phyloP scores from a whole-genome alignment of 2,113 vertebrate genomes.

The Bubo blakistoni region DNA sequence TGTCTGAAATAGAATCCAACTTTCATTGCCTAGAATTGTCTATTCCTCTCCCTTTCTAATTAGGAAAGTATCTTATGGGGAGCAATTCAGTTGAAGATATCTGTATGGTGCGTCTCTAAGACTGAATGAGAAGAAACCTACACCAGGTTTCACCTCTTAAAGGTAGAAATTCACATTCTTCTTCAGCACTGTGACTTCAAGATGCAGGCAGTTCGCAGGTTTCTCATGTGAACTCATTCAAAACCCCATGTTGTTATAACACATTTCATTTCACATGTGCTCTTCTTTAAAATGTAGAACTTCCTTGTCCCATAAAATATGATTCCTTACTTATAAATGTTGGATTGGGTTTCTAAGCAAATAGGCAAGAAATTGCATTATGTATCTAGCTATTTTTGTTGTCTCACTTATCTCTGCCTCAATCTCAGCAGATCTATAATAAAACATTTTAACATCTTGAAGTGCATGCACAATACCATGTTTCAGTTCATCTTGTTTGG shows the following conservation, averaged over 20 bases:
- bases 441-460: not conserved
- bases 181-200: not conserved
- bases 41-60: not conserved
- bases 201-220: rapidly evolving
- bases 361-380: not conserved
- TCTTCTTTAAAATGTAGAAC: not conserved
- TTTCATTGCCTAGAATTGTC: not conserved
- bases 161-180: not conserved
- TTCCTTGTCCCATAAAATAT: not conserved
- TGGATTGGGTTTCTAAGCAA: not conserved
- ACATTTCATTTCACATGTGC: not conserved
- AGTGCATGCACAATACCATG: not conserved
- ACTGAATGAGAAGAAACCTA: not conserved
- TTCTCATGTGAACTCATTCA: not conserved
- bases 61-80: not conserved
- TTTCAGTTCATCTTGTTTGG: not conserved
- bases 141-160: not conserved
- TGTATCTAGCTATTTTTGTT: not conserved
- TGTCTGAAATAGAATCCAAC: not conserved
- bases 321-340: not conserved
- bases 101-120: not conserved
- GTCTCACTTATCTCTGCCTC: not conserved
- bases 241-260: not conserved
- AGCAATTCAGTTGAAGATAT: not conserved
- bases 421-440: not conserved